Base-by-base conservation (phyloP, 2,797 vertebrate species). In the Cichlasoma orientale region DNA sequence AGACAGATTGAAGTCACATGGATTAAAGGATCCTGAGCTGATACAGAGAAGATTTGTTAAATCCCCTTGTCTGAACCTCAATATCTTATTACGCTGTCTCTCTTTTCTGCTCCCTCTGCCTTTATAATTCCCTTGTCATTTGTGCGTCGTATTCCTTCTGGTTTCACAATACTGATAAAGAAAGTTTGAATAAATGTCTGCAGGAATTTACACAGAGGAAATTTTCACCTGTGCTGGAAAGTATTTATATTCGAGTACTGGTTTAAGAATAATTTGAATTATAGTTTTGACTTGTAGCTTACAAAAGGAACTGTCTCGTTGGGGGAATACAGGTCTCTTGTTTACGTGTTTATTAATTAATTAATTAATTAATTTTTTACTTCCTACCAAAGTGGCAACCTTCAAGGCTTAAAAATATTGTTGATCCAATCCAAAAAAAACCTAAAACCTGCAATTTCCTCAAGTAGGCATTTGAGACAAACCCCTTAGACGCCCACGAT, bases 41-140 rank as follows among this genome's bases (percentile, higher is more conserved):
- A 92, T 91, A 89, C 79, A 75, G 79, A 86, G 63, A 78, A 88
- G 90, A 90, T 94, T 92, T 92, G 79, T 88, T 63, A 92, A 93
- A 93, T 93, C 93, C 91, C 55, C 88, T 84, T 81, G 88, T 91
- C 89, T 91, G 84, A 90, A 85, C 84, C 85, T 57, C 54, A 3
- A 52, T 86, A 89, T 90, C 88, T 91, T 83, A 88, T 90, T 87
- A 75, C 74, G 41, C 61, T 0, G 33, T 54, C 79, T 72, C 75
- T 84, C 21, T 57, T 74, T 75, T 21, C 74, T 68, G 47, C 69
- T 74, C 83, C 85, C 63, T 57, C 72, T 53, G 74, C 70, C 82
- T 79, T 31, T 59, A 25, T 79, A 56, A 88, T 61, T 75, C 63
- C 23, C 27, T 21, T 36, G 7, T 80, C 25, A n/a, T 23, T 73